Base-by-base conservation (phyloP, 2,888 invertebrate genomes). In the Ellobium chinense region DNA sequence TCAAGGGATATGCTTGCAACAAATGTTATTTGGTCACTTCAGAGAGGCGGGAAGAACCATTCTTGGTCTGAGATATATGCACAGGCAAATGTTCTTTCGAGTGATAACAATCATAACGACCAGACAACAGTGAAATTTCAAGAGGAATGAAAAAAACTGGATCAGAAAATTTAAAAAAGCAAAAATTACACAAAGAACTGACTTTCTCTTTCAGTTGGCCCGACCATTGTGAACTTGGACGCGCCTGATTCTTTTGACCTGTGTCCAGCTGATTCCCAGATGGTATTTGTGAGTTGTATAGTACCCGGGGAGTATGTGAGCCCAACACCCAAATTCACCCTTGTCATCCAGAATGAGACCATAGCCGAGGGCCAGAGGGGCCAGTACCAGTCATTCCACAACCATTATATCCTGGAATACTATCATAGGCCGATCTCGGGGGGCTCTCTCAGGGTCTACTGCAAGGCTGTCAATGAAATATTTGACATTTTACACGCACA, bases 401-500 rank as follows among this genome's bases (percentile, higher is more conserved):
- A 54, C 4, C 18, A 54, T 21, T 31, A 56, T n/a, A n/a, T 9
- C 14, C 14, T 39, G 4, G 9, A 29, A 1, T 21, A 70, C 34
- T 21, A n/a, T 1, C 56, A 31, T n/a, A 54, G 69, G 29, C 69
- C 69, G 3, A 21, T 4, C 0, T 24, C 34, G 31, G 69, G 69
- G 34, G 69, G 69, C n/a, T 7, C 1, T 1, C 14, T 21, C 1
- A 31, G 56, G 12, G 34, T 70, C 3, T 54, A 56, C 31, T 70
- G 69, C 56, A 70, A 56, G n/a, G 56, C 69, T 2, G n/a, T 34
- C 29, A 70, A 70, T 54, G 31, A 54, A 5, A 70, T 70, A 18
- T 70, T 70, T 14, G 21, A 5, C 18, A 37, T 31, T 9, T 2
- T 1, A 2, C 34, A 34, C 31, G 5, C 1, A 0, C 54, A 70